Base-by-base conservation (phyloP, 2,888 invertebrate species). In the Prenolepis imparis region DNA sequence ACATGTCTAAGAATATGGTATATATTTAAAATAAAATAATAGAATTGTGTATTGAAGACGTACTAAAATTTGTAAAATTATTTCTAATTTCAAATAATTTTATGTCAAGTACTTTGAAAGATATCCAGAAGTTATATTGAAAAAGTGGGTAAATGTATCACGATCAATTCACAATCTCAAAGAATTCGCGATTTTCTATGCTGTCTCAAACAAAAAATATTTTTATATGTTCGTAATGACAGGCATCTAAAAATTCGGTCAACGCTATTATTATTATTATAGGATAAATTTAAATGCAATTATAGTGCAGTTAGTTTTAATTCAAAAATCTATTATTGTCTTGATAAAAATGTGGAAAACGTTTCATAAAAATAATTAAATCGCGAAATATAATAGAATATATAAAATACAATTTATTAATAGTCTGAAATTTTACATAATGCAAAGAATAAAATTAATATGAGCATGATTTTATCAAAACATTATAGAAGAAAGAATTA, bases 191-290 rank as follows among this genome's bases (percentile, higher is more conserved):
- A 55, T 11, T 68, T 28, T 39, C 39, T 32, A n/a, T 12, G 32
- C 21, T 15, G 28, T 44, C 68, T 28, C 39, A n/a, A 39, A 21
- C 39, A 36, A 32, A 55, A 63, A 11, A 63, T 5, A 70, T 57
- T 57, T 68, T 78, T 70, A 48, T n/a, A 28, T n/a, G 18, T 15
- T 57, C 68, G 41, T 32, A 32, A 78, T 70, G 78, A 70, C 70
- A 44, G 57, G 3, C 70, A 12, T 41, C 70, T 70, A 78, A 78
- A 78, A 78, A 32, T 70, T 70, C 44, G 57, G 78, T 41, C 41
- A 55, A 5, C 52, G 39, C 77, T 77, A 77, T n/a, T n/a, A 3
- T 78, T 78, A 78, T 78, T 78, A 78, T 39, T 57, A 24, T 32
- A 59, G 21, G 21, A 1, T 57, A 52, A 36, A 41, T 41, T 48